Percentiles rank a stretch among this genome's conserved stretches.
phyloP scores from a whole-genome alignment of 2,888 invertebrate species.

The Pherbina coryleti region DNA sequence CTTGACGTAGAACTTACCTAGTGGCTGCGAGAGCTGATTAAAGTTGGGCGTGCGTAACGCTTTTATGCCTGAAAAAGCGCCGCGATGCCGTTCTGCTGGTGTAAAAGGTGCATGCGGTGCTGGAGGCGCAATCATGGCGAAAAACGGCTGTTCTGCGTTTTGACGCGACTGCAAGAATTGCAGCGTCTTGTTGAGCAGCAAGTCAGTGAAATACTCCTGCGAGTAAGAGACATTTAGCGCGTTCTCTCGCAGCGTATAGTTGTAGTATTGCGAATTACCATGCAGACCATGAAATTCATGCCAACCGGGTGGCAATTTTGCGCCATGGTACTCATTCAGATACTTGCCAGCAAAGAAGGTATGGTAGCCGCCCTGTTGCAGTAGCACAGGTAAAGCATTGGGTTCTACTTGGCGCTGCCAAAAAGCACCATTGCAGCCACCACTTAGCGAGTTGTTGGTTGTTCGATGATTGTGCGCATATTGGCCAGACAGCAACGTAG shows the following conservation, averaged over 20 bases:
- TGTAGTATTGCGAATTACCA: constrained; percentile 94
- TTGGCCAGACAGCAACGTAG: constrained; percentile 85
- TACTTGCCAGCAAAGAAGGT: constrained; percentile 97
- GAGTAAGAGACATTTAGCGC: constrained; percentile 77
- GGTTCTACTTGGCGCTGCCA: constrained; percentile 80
- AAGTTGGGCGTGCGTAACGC: constrained; percentile 79
- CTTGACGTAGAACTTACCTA: constrained; percentile 50
- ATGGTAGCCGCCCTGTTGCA: constrained; percentile 78
- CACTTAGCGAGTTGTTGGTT: constrained; percentile 81
- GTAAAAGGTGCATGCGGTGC: constrained; percentile 90
- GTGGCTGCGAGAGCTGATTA: constrained; percentile 70
- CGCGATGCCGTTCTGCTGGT: constrained; percentile 80
- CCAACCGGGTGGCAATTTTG: constrained; percentile 86
- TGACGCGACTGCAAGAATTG: constrained; percentile 51
- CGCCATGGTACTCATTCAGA: constrained; percentile 81
- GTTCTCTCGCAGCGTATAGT: constrained; percentile 88
- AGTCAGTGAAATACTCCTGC: constrained; percentile 85
- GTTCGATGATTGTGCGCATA: constrained; percentile 87
- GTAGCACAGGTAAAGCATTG: constrained; percentile 76
- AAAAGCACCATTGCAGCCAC: constrained; percentile 79
- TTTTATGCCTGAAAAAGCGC: constrained; percentile 73
- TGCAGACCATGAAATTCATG: constrained; percentile 88
- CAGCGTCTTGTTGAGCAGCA: constrained; percentile 72
- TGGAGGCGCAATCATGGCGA: constrained; percentile 89
- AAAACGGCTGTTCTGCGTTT: constrained; percentile 71